phyloP scores from a whole-genome alignment of 2,113 vertebrate genomes.

The Lampris megalopsis region DNA sequence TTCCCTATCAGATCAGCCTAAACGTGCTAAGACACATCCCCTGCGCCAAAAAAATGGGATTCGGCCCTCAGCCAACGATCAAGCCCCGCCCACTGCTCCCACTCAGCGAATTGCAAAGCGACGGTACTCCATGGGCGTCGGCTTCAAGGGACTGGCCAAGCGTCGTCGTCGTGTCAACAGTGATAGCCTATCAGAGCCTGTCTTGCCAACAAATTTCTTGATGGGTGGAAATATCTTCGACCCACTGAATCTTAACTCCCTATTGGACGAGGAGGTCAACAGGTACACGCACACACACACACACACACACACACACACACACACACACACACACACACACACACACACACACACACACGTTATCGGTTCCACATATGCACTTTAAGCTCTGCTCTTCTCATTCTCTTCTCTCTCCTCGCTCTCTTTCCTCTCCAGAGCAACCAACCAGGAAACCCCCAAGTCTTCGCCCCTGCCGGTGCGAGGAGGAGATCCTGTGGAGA shows the following conservation, averaged over 20 bases:
- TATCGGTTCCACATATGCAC: background rate
- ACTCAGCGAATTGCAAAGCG: slow-evolving; percentile 79
- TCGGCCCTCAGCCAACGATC: slow-evolving; percentile 59
- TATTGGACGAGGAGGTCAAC: slow-evolving; percentile 92
- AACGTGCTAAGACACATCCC: slow-evolving; percentile 45
- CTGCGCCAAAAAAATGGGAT: slow-evolving; percentile 81
- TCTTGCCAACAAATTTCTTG: slow-evolving; percentile 89
- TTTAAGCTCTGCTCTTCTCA: background rate
- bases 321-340: background rate
- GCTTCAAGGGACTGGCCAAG: slow-evolving; percentile 87
- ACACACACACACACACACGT: background rate
- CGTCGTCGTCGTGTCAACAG: slow-evolving; percentile 86
- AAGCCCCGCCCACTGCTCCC: slow-evolving; percentile 17
- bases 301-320: background rate
- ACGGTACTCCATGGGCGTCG: slow-evolving; percentile 84
- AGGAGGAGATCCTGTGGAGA: slow-evolving; percentile 89
- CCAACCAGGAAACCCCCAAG: slow-evolving; percentile 90
- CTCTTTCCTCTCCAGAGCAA: slow-evolving; percentile 54
- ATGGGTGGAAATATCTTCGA: slow-evolving; percentile 95
- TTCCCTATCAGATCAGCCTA: slow-evolving; percentile 53
- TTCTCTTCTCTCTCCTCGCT: background rate
- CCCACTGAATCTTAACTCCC: slow-evolving; percentile 92
- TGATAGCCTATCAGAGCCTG: slow-evolving; percentile 84
- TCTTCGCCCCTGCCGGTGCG: slow-evolving; percentile 89
- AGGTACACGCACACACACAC: slow-evolving; percentile 43